phyloP scores from a whole-genome alignment of 2,113 vertebrate genomes.

The Cephalopterus ornatus region DNA sequence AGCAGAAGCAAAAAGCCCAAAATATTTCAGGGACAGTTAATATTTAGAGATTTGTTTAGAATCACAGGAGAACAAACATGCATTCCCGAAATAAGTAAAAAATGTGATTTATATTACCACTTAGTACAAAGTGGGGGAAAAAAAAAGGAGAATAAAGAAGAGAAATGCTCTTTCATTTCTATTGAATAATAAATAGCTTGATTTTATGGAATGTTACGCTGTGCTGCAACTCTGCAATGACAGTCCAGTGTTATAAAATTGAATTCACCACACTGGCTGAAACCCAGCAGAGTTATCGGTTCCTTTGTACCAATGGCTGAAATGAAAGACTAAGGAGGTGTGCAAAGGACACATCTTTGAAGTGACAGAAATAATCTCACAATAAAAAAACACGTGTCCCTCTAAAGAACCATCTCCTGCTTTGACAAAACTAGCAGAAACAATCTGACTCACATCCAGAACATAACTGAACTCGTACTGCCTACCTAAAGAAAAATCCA shows the following conservation, averaged over 20 bases:
- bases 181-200: neutral
- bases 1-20: neutral
- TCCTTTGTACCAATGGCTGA: neutral
- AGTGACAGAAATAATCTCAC: neutral
- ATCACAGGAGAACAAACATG: neutral
- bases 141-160: neutral
- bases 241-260: neutral
- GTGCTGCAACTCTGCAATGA: neutral
- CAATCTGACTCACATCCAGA: neutral
- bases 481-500: neutral
- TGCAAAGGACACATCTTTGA: neutral
- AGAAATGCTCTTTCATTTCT: neutral
- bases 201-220: neutral
- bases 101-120: neutral
- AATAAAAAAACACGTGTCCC: neutral
- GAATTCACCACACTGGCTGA: neutral
- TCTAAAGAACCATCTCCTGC: neutral
- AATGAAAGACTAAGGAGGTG: neutral
- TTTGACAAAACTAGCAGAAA: neutral
- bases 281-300: neutral
- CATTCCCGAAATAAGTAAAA: slow-evolving; percentile 9
- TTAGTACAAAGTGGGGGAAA: neutral
- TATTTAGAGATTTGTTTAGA: slow-evolving; percentile 7
- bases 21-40: neutral
- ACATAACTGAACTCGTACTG: neutral